Base-by-base conservation (phyloP, 2,113 vertebrate species). In the Pteropus alecto region DNA sequence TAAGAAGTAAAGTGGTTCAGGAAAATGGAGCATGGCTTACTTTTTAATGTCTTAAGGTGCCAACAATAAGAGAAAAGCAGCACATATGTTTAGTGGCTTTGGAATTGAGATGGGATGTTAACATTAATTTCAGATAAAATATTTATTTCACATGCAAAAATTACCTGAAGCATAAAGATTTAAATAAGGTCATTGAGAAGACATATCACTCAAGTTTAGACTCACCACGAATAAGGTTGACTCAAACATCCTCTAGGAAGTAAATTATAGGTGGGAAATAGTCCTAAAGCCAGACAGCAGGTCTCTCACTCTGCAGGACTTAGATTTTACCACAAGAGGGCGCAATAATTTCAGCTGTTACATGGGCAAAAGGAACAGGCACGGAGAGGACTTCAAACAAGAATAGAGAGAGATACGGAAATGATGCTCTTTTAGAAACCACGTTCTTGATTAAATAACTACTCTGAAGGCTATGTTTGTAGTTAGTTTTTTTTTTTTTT, bases 251-350 rank as follows among this genome's bases (percentile, higher is more conserved):
- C 6, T 71, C 8, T 5, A 26, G 56, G 16, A 6, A 67, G 30
- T 70, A 26, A 81, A 85, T 77, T 19, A 18, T 2, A 48, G 15
- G 5, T 28, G 35, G 46, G 16, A 58, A 12, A 43, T 22, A 16
- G 16, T 38, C 33, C 19, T 6, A 24, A 35, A 65, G 3, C n/a
- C 33, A 8, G 3, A 48, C 11, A 41, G 38, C 21, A 12, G 0
- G 33, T 30, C 35, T 70, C 28, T 9, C 70, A 38, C 30, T 15
- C 56, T 84, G 87, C 60, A 94, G 21, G 28, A 30, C 65, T 58
- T 46, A 30, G 3, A 4, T 7, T 3, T 35, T 0, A 68, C 92
- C 96, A 96, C 87, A 28, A 96, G 96, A 90, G 97, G 93, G 97
- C 33, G 41, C 2, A 30, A 58, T 3, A 19, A 81, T 58, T 63